Evolutionary conservation across 1,140 invertebrate genomes (phyloP).

Genomic region (Zaprionus africanus): DNA sequence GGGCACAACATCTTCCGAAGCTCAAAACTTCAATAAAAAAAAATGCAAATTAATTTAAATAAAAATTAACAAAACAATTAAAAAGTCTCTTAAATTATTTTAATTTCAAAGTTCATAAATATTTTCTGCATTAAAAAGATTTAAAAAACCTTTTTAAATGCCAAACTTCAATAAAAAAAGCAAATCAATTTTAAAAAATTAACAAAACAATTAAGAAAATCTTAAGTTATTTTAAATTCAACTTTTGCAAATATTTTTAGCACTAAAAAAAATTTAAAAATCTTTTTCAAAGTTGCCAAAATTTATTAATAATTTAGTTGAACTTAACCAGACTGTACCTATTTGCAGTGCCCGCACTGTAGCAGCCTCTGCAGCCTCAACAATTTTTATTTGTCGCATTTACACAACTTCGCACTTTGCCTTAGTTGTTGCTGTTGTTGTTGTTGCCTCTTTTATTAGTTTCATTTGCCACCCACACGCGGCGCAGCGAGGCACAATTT

Average conservation of each 20-base stretch:
- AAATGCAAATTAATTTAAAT: background rate
- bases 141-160: background rate
- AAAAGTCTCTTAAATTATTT: background rate
- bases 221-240: background rate
- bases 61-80: background rate
- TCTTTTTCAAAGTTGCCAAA: background rate
- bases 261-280: background rate
- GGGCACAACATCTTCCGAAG: background rate
- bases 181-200: background rate
- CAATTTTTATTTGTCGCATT: conserved; percentile 66
- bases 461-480: conserved; percentile 57
- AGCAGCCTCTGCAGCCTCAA: conserved; percentile 22
- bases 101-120: background rate
- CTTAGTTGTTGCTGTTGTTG: background rate
- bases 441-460: conserved; percentile 6
- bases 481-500: conserved; percentile 51
- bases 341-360: background rate
- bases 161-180: background rate
- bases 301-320: background rate
- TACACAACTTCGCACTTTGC: conserved; percentile 76
- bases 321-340: background rate
- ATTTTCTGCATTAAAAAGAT: background rate
- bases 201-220: background rate
- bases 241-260: background rate
- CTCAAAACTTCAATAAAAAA: background rate